Base-by-base conservation (phyloP, 1,140 invertebrate genomes). In the Zaprionus ornatus region DNA sequence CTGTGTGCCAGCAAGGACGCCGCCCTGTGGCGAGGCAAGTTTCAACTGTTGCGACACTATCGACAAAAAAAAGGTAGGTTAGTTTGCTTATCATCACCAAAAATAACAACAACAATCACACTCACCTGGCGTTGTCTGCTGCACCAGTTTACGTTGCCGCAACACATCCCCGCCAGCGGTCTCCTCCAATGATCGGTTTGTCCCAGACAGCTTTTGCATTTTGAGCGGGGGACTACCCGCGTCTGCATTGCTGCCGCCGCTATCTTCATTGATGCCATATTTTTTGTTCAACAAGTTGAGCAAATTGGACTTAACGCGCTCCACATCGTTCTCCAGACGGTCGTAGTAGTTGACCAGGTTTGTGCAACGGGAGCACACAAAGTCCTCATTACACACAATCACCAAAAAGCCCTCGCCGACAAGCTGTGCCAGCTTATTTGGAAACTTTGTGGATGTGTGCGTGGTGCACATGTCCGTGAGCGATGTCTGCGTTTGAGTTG, bases 261-360 rank as follows among this genome's bases (percentile, higher is more conserved):
- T 55, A 17, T 93, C 92, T 55, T 92, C 92, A 48, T 91, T 92
- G 40, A 93, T 78, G 48, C 88, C 82, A 74, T 93, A 93, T 76
- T 93, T 93, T 73, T 92, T 93, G 48, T 92, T 91, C 5, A 93
- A 65, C 56, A 92, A 73, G 70, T 91, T 92, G 32, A 92, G 75
- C 35, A 93, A 77, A 61, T 92, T 92, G 23, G 85, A 77, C 27
- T 87, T 87, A 0, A 93, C 92, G 21, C 91, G 87, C 63, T 93
- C 92, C 40, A 92, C 83, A 62, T 93, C 92, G 25, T 87, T 92
- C 60, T 93, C 92, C 19, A 92, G 63, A 6, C 92, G 90, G 63
- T 93, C 92, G 48, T 85, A 91, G 64, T 92, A 92, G 77, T 93
- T 93, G 6, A 93, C 86, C 59, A 93, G 69, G 45, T 92, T 92